Evolutionary conservation across 2,888 invertebrate genomes (phyloP).

Genomic region (Blastobasis adustella): DNA sequence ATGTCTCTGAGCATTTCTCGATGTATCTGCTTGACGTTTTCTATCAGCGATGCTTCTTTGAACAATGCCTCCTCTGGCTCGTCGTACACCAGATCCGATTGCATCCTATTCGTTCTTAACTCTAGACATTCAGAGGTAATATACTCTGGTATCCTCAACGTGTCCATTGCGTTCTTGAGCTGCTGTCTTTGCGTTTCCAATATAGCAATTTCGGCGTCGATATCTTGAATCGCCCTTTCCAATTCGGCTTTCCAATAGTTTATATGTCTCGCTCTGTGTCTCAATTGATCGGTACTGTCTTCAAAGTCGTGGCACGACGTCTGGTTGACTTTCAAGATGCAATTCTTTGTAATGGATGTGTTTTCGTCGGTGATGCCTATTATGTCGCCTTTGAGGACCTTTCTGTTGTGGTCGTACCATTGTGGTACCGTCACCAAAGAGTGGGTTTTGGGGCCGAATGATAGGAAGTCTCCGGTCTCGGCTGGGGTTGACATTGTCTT

Average conservation of each 20-base stretch:
- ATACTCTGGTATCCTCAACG: constrained; percentile 46
- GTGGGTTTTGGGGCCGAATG: constrained; percentile 48
- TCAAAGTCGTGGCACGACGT: constrained; percentile 53
- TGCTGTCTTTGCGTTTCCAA: constrained; percentile 59
- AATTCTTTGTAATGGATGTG: constrained; percentile 59
- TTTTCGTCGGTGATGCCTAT: constrained; percentile 54
- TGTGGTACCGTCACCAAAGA: constrained; percentile 43
- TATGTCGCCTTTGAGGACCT: constrained; percentile 56
- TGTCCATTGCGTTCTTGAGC: constrained; percentile 57
- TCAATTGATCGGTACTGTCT: constrained; percentile 58
- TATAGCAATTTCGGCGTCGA: constrained; percentile 52
- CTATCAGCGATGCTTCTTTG: constrained; percentile 80
- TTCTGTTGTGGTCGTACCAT: constrained; percentile 56
- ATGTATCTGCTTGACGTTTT: constrained; percentile 79
- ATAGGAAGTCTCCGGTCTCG: constrained; percentile 49
- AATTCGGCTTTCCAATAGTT: constrained; percentile 64
- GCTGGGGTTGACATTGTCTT: constrained; percentile 43
- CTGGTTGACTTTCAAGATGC: constrained; percentile 62
- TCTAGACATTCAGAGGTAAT: constrained; percentile 82
- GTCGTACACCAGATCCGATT: constrained; percentile 84
- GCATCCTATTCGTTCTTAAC: constrained; percentile 78
- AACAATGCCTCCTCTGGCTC: constrained; percentile 84
- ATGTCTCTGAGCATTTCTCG: constrained; percentile 79
- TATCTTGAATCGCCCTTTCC: constrained; percentile 57
- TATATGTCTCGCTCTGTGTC: constrained; percentile 55